Percentiles rank a stretch among this genome's conserved stretches.
These are phyloP conservation scores for Phyllostomus hastatus DNA, from an alignment of 2,113 vertebrate genomes.

Conservation along the genomic window DNA sequence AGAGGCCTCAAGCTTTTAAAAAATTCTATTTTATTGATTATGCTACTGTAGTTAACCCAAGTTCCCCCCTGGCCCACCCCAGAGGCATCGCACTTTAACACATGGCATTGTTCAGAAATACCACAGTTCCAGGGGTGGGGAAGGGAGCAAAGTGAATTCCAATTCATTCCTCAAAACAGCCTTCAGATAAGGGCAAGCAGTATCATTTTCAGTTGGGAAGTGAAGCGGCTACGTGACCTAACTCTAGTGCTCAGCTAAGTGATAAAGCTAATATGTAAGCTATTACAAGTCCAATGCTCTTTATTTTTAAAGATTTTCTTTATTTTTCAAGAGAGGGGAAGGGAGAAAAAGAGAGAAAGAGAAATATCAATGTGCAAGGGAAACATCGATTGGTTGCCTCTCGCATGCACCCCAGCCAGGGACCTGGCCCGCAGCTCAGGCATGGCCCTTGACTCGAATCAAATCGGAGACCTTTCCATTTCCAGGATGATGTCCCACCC, in stretches of 20 bases:
- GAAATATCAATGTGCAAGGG: too few relatives aligned
- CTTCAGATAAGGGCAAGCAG: background rate
- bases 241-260: background rate
- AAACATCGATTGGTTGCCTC: too few relatives aligned
- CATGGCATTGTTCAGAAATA: background rate
- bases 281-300: background rate
- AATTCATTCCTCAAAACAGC: background rate
- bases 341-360: too few relatives aligned
- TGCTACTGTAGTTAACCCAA: too few relatives aligned
- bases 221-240: background rate
- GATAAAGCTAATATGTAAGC: background rate
- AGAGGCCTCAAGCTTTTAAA: background rate
- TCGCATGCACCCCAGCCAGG: too few relatives aligned
- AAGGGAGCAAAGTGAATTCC: background rate
- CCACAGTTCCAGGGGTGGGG: background rate
- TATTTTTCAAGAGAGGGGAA: too few relatives aligned
- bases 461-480: too few relatives aligned
- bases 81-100: background rate
- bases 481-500: too few relatives aligned
- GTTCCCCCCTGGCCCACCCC: background rate
- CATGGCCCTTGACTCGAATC: too few relatives aligned
- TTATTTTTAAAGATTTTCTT: too few relatives aligned
- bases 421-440: too few relatives aligned
- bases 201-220: background rate
- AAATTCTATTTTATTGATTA: background rate